phyloP scores from a whole-genome alignment of 2,888 invertebrate species.

The Hemicrepidius hirtus region DNA sequence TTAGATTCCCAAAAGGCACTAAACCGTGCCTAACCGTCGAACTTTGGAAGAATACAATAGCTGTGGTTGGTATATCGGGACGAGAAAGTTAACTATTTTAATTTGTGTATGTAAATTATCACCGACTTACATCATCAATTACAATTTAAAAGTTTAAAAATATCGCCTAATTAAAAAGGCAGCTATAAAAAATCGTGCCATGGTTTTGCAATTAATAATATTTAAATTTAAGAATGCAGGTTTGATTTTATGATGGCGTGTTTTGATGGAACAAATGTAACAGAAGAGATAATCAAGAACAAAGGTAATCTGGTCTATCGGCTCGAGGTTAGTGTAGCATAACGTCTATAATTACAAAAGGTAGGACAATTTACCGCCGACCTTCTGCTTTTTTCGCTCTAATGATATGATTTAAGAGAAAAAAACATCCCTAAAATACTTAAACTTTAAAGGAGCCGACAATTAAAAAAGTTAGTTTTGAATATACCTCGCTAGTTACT shows the following conservation, averaged over 20 bases:
- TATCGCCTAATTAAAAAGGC: background rate
- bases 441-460: constrained; percentile 43
- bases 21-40: no score
- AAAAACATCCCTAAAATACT: constrained; percentile 30
- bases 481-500: constrained; percentile 14
- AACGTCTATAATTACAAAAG: constrained; percentile 46
- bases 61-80: no score
- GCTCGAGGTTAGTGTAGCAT: constrained; percentile 40
- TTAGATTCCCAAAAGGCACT: no score
- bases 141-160: constrained; percentile 5
- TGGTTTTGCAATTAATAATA: constrained; percentile 27
- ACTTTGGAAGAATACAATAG: no score
- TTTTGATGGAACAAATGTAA: constrained; percentile 18
- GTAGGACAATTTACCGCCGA: constrained; percentile 46
- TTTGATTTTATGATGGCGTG: constrained; percentile 9
- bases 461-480: constrained; percentile 39
- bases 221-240: constrained; percentile 28
- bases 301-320: constrained; percentile 36
- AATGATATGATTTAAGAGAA: constrained; percentile 43
- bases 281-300: constrained; percentile 24
- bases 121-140: background rate
- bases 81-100: background rate
- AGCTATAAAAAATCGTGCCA: background rate
- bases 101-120: constrained; percentile 4
- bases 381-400: constrained; percentile 41